A percentile compares a stretch with the other conserved stretches of the same genome.
Conservation (phyloP, 2,888 invertebrate genomes). For the Subacronicta megacephala region DNA sequence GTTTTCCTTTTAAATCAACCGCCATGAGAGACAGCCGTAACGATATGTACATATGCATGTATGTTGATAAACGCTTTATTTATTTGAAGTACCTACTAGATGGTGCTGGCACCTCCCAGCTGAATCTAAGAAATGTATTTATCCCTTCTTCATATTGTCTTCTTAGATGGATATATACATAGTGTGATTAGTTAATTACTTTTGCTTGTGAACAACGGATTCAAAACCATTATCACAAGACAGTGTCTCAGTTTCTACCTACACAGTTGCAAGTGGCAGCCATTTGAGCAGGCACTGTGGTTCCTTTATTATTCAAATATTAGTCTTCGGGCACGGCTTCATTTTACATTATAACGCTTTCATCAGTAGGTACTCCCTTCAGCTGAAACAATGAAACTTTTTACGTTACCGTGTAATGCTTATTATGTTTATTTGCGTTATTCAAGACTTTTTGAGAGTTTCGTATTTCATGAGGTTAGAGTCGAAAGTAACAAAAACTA, state of each 20-base stretch:
- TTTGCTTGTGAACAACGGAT: background rate
- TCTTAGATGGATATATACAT: too few species aligned
- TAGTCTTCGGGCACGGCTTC: constrained; percentile 62
- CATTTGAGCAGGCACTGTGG: constrained; percentile 47
- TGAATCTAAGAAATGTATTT: too few species aligned
- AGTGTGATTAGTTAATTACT: too few species aligned
- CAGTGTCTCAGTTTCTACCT: constrained; percentile 16
- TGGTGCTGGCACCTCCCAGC: too few species aligned
- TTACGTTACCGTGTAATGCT: constrained; percentile 19
- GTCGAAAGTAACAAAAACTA: too few species aligned
- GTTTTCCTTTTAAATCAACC: too few species aligned
- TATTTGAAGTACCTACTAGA: too few species aligned
- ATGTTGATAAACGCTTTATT: too few species aligned
- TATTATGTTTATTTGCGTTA: constrained; percentile 20
- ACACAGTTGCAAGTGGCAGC: constrained; percentile 42
- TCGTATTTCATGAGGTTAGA: too few species aligned
- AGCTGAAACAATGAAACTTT: constrained; percentile 37
- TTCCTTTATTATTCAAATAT: constrained; percentile 65
- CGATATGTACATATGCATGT: too few species aligned
- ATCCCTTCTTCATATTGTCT: too few species aligned
- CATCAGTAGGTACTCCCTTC: constrained; percentile 23
- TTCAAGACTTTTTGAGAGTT: constrained; percentile 23
- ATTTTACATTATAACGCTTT: constrained; percentile 50
- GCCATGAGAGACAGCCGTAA: too few species aligned
- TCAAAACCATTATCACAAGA: background rate